Conservation (phyloP, 2,797 vertebrate species). For the Anolis apletophallus region DNA sequence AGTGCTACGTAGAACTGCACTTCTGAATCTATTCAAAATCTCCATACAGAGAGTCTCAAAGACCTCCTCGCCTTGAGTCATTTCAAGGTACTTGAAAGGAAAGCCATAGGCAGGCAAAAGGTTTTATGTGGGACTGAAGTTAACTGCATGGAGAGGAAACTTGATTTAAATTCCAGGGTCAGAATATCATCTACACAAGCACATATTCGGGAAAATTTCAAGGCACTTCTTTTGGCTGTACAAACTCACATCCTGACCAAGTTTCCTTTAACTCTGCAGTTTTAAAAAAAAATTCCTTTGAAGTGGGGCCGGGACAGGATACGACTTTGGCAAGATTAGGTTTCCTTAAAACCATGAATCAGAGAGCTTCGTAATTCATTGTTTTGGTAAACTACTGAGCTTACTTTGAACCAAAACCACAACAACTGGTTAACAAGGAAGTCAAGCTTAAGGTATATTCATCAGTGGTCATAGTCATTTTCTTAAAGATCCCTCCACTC, state of each 20-base stretch:
- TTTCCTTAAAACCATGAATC: conserved; percentile 24
- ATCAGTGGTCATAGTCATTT: background rate
- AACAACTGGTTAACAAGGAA: conserved; percentile 24
- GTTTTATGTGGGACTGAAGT: background rate
- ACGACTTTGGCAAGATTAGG: conserved; percentile 1
- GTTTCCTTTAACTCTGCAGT: conserved; percentile 22
- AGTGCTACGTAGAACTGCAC: background rate
- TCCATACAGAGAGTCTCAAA: background rate
- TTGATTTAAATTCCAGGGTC: background rate
- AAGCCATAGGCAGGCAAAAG: background rate
- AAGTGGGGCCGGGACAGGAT: conserved; percentile 31
- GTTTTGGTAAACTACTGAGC: conserved; percentile 35
- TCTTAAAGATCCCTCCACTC: background rate
- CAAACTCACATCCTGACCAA: conserved; percentile 54
- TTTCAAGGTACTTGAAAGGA: background rate
- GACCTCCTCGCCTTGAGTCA: no score
- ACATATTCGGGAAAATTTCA: conserved; percentile 5
- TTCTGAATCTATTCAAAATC: background rate
- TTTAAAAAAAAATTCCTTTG: conserved; percentile 26
- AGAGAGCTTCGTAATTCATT: conserved; percentile 6
- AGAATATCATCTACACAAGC: conserved; percentile 9
- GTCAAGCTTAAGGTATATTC: background rate
- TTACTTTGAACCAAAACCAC: background rate
- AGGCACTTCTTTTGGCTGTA: conserved; percentile 29
- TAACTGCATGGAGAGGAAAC: background rate